Evolutionary conservation across 2,113 vertebrate species (phyloP).

Genomic region (Tetraodon nigroviridis): DNA sequence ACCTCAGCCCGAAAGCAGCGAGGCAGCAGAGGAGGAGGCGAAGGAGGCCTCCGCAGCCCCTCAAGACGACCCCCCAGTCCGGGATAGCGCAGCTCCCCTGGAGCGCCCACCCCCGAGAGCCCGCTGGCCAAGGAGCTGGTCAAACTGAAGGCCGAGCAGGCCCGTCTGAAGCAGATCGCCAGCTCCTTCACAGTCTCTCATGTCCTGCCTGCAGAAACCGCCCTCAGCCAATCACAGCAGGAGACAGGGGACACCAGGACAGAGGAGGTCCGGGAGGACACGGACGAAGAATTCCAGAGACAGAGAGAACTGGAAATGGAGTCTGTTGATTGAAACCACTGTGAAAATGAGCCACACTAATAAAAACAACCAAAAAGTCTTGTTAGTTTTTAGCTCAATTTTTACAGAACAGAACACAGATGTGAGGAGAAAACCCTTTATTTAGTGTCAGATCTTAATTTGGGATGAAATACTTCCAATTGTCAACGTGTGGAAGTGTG

Average conservation of each 20-base stretch:
- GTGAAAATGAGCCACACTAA: slow-evolving; percentile 33
- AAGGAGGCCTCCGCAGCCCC: slow-evolving; percentile 13
- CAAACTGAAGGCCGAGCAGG: slow-evolving; percentile 60
- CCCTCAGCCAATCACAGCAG: slow-evolving; percentile 29
- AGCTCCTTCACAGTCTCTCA: slow-evolving; percentile 78
- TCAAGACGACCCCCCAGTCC: not conserved
- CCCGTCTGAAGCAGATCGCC: slow-evolving; percentile 75
- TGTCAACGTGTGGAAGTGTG: too few relatives aligned
- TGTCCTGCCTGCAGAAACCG: slow-evolving; percentile 31
- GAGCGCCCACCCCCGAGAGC: not conserved
- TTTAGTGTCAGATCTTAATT: too few relatives aligned
- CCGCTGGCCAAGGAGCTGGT: slow-evolving; percentile 52
- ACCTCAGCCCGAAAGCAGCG: slow-evolving; percentile 14
- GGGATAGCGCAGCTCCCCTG: not conserved
- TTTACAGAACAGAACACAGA: not conserved
- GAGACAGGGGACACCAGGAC: slow-evolving; percentile 24
- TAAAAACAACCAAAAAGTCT: slow-evolving; percentile 30
- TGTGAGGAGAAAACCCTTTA: not conserved
- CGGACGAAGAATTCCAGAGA: slow-evolving; percentile 26
- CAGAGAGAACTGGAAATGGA: slow-evolving; percentile 61
- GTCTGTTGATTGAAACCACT: slow-evolving; percentile 56
- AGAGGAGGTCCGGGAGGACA: slow-evolving; percentile 20
- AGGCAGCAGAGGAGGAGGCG: slow-evolving; percentile 33
- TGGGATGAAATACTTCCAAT: too few relatives aligned
- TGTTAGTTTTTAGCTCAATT: slow-evolving; percentile 2